Conservation (phyloP, 2,888 invertebrate genomes). For the Agonopterix alstromeriana region DNA sequence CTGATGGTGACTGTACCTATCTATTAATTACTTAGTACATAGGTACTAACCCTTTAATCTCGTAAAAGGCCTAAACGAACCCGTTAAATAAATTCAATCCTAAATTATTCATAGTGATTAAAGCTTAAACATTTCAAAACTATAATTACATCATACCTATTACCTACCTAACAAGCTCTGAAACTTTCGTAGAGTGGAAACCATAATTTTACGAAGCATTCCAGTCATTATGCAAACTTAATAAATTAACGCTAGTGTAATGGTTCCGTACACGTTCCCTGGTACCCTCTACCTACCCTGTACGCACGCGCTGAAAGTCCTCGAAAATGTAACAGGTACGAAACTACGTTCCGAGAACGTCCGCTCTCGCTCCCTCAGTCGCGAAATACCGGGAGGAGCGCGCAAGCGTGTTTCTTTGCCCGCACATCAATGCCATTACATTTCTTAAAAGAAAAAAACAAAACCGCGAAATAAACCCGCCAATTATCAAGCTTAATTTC, state of each 20-base stretch:
- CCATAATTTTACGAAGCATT: neutral
- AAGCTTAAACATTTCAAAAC: no score
- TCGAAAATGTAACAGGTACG: constrained; percentile 49
- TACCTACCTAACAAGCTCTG: neutral
- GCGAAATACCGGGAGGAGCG: constrained; percentile 41
- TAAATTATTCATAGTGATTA: no score
- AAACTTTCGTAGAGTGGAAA: neutral
- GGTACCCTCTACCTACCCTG: neutral
- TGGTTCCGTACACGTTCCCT: constrained; percentile 18
- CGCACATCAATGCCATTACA: constrained; percentile 17
- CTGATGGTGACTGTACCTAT: no score
- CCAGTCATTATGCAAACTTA: constrained; percentile 33
- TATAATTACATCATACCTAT: neutral
- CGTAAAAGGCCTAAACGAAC: no score
- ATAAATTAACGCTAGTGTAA: constrained; percentile 29
- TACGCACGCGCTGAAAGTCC: constrained; percentile 47
- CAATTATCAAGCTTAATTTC: constrained; percentile 18
- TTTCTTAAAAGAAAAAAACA: constrained; percentile 25
- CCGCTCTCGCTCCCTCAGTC: constrained; percentile 47
- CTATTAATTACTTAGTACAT: no score
- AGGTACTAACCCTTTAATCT: no score
- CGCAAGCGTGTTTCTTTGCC: constrained; percentile 50
- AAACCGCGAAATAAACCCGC: constrained; percentile 32
- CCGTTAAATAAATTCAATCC: no score
- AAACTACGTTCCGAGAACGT: constrained; percentile 1